Base-by-base conservation (phyloP, 2,113 vertebrate genomes). In the Pyrgilauda ruficollis region DNA sequence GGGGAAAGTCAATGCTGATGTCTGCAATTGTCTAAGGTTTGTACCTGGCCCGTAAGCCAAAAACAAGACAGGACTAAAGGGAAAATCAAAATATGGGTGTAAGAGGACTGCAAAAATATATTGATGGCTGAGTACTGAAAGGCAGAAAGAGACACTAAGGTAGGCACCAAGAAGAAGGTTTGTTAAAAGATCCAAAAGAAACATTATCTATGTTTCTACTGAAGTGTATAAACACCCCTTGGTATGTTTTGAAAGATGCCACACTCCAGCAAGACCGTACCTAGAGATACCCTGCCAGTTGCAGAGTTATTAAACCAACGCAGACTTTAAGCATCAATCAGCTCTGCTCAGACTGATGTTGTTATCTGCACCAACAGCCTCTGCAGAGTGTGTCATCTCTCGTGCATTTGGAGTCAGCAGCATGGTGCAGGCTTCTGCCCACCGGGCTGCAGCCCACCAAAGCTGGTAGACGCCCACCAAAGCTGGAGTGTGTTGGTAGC, bases 401-500 rank as follows among this genome's bases (percentile, higher is more conserved):
- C 44, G 7, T 50, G 61, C n/a, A n/a, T 9, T 11, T 23, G 53
- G 50, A 69, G 43, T 44, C 68, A 50, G 70, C 35, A 9, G 27
- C 3, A 1, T 39, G 62, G 16, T 31, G 28, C 15, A 61, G 58
- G n/a, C 28, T 76, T 12, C 43, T 46, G 73, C 55, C 72, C 17
- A 10, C 27, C 52, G 52, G 52, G 47, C 35, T 37, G 69, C 33
- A 24, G 3, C 50, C 68, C 33, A 6, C 30, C 35, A 11, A 49
- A 9, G 61, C 81, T 46, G 53, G 15, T 11, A 46, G 50, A 39
- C 33, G 3, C 50, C 68, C 33, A 6, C 30, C 35, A 37, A 59
- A 0, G 0, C 0, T 59, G 41, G 6, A 27, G n/a, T 0, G 16
- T 22, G 21, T 11, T 0, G 3, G 62, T 1, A 56, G 80, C 41